Evolutionary conservation across 1,140 invertebrate genomes (phyloP).

Genomic region (Dendrolimus kikuchii): DNA sequence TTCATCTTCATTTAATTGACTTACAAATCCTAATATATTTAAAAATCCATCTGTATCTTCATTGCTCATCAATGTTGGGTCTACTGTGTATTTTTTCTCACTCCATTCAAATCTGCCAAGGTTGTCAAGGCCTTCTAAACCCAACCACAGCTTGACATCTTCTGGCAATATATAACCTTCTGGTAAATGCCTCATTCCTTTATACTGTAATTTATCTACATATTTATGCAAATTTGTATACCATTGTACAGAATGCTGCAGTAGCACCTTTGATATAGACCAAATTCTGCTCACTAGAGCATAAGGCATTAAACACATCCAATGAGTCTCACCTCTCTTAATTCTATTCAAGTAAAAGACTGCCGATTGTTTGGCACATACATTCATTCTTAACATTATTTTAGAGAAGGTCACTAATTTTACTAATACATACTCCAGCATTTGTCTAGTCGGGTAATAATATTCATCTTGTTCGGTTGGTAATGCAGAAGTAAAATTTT

Average conservation of each 20-base stretch:
- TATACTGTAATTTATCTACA: conserved; percentile 47
- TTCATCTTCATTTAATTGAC: conserved; percentile 35
- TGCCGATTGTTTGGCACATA: conserved; percentile 59
- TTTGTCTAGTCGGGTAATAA: conserved; percentile 73
- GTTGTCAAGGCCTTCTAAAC: conserved; percentile 64
- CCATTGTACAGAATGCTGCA: conserved; percentile 70
- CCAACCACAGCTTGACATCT: conserved; percentile 69
- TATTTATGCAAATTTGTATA: conserved; percentile 65
- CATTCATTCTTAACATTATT: conserved; percentile 70
- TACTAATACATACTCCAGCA: conserved; percentile 73
- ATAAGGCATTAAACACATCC: conserved; percentile 72
- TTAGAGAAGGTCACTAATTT: conserved; percentile 73
- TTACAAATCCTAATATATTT: conserved; percentile 49
- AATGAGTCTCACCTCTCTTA: conserved; percentile 72
- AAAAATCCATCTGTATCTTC: conserved; percentile 35
- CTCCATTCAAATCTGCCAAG: conserved; percentile 45
- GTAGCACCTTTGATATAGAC: conserved; percentile 67
- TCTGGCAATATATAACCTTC: conserved; percentile 57
- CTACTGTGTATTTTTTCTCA: conserved; percentile 32
- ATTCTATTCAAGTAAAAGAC: conserved; percentile 72
- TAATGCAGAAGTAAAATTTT: conserved; percentile 45
- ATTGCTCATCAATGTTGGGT: conserved; percentile 29
- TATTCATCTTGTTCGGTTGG: conserved; percentile 28
- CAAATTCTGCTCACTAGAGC: conserved; percentile 73
- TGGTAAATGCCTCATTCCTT: conserved; percentile 71